These are phyloP conservation scores for Characodon lateralis DNA, from an alignment of 2,797 vertebrate species.

Conservation along the genomic window DNA sequence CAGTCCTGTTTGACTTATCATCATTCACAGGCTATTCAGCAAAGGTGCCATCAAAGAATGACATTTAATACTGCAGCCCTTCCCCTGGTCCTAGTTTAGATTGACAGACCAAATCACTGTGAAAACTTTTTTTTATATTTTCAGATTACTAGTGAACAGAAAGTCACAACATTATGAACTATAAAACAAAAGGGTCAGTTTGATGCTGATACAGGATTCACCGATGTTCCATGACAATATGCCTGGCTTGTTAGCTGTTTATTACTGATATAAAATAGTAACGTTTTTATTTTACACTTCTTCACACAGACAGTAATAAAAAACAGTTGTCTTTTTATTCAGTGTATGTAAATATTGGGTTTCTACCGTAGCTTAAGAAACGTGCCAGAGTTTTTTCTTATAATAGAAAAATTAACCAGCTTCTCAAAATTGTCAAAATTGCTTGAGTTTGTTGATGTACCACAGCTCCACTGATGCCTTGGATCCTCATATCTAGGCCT, in stretches of 20 bases:
- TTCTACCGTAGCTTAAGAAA: not conserved
- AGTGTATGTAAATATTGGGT: not conserved
- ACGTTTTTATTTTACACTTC: not conserved
- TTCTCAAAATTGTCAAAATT: not conserved
- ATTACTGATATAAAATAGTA: not conserved
- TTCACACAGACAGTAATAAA: not conserved
- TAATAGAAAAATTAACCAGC: not conserved
- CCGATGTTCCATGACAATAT: slow-evolving; percentile 30
- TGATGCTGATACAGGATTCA: slow-evolving; percentile 12
- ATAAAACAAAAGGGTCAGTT: slow-evolving; percentile 27
- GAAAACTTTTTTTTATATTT: slow-evolving; percentile 46
- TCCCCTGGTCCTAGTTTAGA: slow-evolving; percentile 42
- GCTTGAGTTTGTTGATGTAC: slow-evolving; percentile 5
- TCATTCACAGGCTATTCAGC: slow-evolving; percentile 48
- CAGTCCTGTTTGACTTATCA: slow-evolving; percentile 63
- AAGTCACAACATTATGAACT: slow-evolving; percentile 34
- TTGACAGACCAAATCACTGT: slow-evolving; percentile 54
- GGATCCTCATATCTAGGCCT: slow-evolving; percentile 42
- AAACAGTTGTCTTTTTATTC: not conserved
- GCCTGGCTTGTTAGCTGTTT: not conserved
- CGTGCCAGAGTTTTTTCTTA: not conserved
- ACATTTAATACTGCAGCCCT: slow-evolving; percentile 63
- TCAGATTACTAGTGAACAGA: slow-evolving; percentile 39
- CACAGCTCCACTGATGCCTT: slow-evolving; percentile 35
- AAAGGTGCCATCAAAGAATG: slow-evolving; percentile 67